Conservation (phyloP, 2,888 invertebrate species). For the Elmis aenea region DNA sequence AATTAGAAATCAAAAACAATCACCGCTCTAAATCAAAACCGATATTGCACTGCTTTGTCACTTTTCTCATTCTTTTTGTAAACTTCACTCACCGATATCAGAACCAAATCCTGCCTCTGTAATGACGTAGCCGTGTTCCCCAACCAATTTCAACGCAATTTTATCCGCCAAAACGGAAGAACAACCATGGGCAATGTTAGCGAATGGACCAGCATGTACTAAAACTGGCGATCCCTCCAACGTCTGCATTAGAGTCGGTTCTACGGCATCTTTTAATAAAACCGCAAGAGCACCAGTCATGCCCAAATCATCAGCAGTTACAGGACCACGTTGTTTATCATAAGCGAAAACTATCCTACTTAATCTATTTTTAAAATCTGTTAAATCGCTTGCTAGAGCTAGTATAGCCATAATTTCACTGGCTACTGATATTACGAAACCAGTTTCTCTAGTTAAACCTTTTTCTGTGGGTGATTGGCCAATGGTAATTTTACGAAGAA, state of each 20-base stretch:
- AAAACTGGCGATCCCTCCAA: slow-evolving; percentile 93
- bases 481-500: slow-evolving; percentile 86
- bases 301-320: slow-evolving; percentile 56
- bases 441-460: slow-evolving; percentile 73
- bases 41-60: no score
- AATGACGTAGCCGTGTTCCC: slow-evolving; percentile 84
- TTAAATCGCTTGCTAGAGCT: slow-evolving; percentile 76
- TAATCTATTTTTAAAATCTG: slow-evolving; percentile 84
- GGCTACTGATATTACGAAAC: slow-evolving; percentile 92
- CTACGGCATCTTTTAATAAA: slow-evolving; percentile 87
- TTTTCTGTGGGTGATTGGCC: slow-evolving; percentile 92
- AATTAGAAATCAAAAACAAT: no score
- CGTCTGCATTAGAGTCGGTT: slow-evolving; percentile 96
- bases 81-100: slow-evolving; percentile 94
- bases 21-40: no score
- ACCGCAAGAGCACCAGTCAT: slow-evolving; percentile 91
- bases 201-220: slow-evolving; percentile 97
- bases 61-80: no score
- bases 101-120: slow-evolving; percentile 99
- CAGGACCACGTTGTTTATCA: slow-evolving; percentile 61
- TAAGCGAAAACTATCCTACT: slow-evolving; percentile 89
- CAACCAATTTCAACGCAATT: slow-evolving; percentile 89
- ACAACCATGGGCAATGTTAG: slow-evolving; percentile 98
- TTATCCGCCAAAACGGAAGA: slow-evolving; percentile 94
- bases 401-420: slow-evolving; percentile 99